A percentile compares a stretch with the other conserved stretches of the same genome.
phyloP scores from a whole-genome alignment of 2,888 invertebrate genomes.

The Portevinia maculata region DNA sequence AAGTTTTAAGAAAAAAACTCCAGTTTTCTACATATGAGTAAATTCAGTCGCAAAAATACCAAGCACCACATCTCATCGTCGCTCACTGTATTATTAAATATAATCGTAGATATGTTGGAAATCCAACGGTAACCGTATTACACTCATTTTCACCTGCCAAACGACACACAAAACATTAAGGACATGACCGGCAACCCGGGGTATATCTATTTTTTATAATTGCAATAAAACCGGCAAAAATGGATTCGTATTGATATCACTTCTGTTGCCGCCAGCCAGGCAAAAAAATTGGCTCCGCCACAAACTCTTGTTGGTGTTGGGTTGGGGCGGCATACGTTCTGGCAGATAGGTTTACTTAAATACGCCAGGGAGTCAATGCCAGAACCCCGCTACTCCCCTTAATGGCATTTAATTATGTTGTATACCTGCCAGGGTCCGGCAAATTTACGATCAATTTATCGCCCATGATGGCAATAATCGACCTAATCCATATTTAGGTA shows the following conservation, averaged over 20 bases:
- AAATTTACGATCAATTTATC: constrained; percentile 66
- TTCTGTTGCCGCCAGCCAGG: neutral
- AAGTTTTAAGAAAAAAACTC: too few species aligned
- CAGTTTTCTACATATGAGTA: too few species aligned
- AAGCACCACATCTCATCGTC: neutral
- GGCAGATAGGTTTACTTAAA: constrained; percentile 1
- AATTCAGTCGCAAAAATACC: neutral
- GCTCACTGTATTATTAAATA: constrained; percentile 6
- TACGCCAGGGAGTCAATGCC: constrained; percentile 14
- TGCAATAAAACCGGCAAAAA: constrained; percentile 42
- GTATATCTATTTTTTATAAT: constrained; percentile 32
- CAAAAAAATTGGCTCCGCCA: constrained; percentile 44
- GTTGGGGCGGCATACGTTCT: neutral
- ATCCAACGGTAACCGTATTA: neutral
- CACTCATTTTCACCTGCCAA: constrained; percentile 11
- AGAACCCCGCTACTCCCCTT: neutral
- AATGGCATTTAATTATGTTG: constrained; percentile 49
- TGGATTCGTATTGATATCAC: constrained; percentile 45
- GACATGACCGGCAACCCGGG: constrained; percentile 11
- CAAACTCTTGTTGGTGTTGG: neutral
- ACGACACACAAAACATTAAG: constrained; percentile 18
- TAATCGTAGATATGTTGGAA: neutral
- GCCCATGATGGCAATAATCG: constrained; percentile 42
- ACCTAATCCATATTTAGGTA: constrained; percentile 65
- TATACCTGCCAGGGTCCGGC: constrained; percentile 42